Conservation (phyloP, 2,888 invertebrate species). For the Myopa tessellatipennis region DNA sequence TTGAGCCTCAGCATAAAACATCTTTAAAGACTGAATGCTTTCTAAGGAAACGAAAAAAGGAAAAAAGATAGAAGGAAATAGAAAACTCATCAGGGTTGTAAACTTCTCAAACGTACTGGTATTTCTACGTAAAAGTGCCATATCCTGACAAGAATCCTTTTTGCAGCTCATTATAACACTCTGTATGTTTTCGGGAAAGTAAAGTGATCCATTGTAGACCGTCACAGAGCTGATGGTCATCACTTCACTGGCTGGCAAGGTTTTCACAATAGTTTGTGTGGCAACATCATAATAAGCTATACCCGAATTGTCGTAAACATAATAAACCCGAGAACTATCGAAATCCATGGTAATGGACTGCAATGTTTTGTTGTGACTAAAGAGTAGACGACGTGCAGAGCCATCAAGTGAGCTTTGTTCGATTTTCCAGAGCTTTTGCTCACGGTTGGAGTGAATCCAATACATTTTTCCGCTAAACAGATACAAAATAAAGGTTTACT, state of each 20-base stretch:
- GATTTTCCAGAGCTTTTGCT: conserved; percentile 68
- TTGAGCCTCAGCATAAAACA: conserved; percentile 78
- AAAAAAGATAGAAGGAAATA: not conserved
- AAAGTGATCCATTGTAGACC: conserved; percentile 74
- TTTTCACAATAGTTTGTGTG: conserved; percentile 59
- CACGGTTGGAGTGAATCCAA: conserved; percentile 70
- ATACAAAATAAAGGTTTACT: not conserved
- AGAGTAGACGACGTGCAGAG: conserved; percentile 64
- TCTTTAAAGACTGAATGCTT: conserved; percentile 75
- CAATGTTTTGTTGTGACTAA: conserved; percentile 58
- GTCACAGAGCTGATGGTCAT: conserved; percentile 73
- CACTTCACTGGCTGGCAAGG: conserved; percentile 60
- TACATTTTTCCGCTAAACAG: conserved; percentile 70
- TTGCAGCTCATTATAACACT: conserved; percentile 74
- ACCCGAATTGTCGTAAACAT: conserved; percentile 73
- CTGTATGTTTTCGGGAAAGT: conserved; percentile 77
- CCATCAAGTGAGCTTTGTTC: conserved; percentile 78
- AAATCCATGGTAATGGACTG: conserved; percentile 75
- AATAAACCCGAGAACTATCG: conserved; percentile 75
- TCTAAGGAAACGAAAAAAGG: conserved; percentile 63
- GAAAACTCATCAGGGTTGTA: conserved; percentile 60
- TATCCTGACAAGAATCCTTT: conserved; percentile 70
- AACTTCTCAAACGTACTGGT: conserved; percentile 66
- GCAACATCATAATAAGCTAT: conserved; percentile 73
- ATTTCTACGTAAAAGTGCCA: conserved; percentile 71